Conservation (phyloP, 1,140 invertebrate genomes). For the Pseudomyrmex sp. region DNA sequence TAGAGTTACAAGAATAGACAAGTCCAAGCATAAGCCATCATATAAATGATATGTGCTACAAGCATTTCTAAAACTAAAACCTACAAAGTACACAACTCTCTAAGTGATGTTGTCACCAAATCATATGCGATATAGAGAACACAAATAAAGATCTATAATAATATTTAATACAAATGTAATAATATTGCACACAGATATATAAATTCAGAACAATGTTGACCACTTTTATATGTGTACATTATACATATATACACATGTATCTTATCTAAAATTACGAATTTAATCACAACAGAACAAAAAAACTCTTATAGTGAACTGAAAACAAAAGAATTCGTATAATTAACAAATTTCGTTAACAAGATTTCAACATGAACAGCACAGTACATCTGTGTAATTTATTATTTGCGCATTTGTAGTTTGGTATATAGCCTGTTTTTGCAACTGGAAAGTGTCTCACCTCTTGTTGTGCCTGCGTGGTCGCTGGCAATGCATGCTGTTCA, state of each 20-base stretch:
- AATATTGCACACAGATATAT: not conserved
- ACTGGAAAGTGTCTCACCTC: constrained; percentile 79
- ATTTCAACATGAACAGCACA: constrained; percentile 30
- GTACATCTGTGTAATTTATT: constrained; percentile 30
- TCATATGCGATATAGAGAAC: not conserved
- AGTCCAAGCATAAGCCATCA: constrained; percentile 62
- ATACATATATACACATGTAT: no score
- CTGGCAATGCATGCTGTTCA: constrained; percentile 85
- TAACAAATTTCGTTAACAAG: constrained; percentile 37
- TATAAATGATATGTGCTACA: constrained; percentile 39
- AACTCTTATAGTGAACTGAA: constrained; percentile 13
- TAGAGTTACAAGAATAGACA: constrained; percentile 48
- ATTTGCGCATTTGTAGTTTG: constrained; percentile 79
- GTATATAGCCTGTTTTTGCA: constrained; percentile 72
- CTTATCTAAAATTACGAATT: not conserved
- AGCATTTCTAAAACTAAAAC: constrained; percentile 54
- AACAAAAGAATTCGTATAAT: constrained; percentile 3
- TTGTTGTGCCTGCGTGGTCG: constrained; percentile 84
- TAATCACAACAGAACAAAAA: not conserved
- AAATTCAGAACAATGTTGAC: no score
- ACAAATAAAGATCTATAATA: not conserved
- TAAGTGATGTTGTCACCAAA: not conserved
- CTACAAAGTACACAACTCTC: constrained; percentile 19
- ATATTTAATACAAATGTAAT: not conserved
- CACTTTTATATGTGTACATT: no score